Percentiles rank a stretch among this genome's conserved stretches.
phyloP scores from a whole-genome alignment of 2,113 vertebrate genomes.

The Ailuropoda melanoleuca region DNA sequence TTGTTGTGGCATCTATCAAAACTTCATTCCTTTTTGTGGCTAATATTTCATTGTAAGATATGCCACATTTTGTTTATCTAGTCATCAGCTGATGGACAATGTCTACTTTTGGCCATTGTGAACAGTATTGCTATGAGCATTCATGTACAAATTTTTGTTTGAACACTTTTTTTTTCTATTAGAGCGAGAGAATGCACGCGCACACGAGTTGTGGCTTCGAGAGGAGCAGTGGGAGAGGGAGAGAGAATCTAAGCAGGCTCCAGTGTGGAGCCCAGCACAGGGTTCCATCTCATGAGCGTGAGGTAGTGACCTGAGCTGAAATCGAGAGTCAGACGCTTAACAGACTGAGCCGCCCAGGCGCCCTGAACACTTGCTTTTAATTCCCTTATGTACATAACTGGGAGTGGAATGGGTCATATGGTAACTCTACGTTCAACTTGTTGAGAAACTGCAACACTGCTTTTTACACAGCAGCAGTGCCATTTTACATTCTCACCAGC shows the following conservation, averaged over 20 bases:
- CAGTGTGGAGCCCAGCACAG: not conserved
- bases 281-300: not conserved
- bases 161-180: not conserved
- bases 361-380: not conserved
- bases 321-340: not conserved
- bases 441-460: not conserved
- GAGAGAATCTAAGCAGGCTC: not conserved
- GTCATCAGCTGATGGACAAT: not conserved
- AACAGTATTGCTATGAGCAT: not conserved
- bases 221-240: not conserved
- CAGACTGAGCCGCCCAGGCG: not conserved
- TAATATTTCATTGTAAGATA: not conserved
- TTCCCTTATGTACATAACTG: not conserved
- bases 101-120: not conserved
- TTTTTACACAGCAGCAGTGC: not conserved
- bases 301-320: not conserved
- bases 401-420: not conserved
- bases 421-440: not conserved
- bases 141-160: not conserved
- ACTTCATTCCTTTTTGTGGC: not conserved
- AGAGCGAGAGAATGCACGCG: not conserved
- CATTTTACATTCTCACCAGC: not conserved
- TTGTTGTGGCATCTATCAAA: not conserved
- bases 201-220: not conserved
- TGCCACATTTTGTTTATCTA: not conserved